phyloP scores from a whole-genome alignment of 2,797 vertebrate species.

The Sebastes trivittatus region DNA sequence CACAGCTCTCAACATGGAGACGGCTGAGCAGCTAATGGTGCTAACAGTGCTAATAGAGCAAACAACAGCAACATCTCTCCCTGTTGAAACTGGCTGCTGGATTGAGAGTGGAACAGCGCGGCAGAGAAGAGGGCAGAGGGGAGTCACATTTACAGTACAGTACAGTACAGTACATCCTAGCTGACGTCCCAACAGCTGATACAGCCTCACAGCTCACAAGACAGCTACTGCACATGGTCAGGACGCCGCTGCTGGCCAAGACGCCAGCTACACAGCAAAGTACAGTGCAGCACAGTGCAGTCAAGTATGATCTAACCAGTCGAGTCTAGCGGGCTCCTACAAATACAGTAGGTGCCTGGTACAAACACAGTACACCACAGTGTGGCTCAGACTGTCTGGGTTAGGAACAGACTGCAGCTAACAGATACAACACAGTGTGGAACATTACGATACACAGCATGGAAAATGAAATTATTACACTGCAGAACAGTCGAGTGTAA shows the following conservation, averaged over 20 bases:
- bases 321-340: conserved; percentile 27
- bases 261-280: conserved; percentile 3
- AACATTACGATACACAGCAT: not conserved
- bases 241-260: conserved; percentile 23
- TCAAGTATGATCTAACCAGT: conserved; percentile 17
- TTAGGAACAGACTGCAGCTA: not conserved
- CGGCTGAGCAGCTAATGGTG: too few species aligned
- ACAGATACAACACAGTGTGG: conserved; percentile 8
- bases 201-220: conserved; percentile 34
- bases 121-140: conserved; percentile 3
- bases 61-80: not conserved
- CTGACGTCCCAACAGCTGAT: conserved; percentile 41
- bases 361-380: conserved; percentile 37
- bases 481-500: not conserved
- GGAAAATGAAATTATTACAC: conserved; percentile 10
- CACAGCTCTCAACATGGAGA: not conserved
- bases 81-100: conserved; percentile 19
- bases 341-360: conserved; percentile 28
- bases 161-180: conserved; percentile 23
- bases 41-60: too few species aligned
- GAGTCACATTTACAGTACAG: conserved; percentile 25
- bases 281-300: conserved; percentile 14
- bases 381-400: conserved; percentile 31
- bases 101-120: not conserved
- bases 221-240: conserved; percentile 27